These are phyloP conservation scores for Conomelus anceps DNA, from an alignment of 2,888 invertebrate species.

Conservation along the genomic window DNA sequence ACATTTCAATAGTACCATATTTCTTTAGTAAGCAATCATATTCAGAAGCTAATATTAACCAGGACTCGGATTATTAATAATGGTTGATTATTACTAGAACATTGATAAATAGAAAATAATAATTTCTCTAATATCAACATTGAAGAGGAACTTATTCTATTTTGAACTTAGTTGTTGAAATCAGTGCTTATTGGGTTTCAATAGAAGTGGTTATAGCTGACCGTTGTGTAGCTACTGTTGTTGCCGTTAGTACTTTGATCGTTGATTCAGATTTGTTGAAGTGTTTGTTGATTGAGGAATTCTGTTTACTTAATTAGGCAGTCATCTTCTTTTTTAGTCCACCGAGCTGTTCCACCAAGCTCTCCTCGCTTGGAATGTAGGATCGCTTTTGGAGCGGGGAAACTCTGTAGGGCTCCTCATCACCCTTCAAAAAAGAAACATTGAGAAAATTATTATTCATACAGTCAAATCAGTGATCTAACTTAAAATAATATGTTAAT, in stretches of 20 bases:
- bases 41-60: neutral
- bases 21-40: no score
- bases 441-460: neutral
- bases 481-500: neutral
- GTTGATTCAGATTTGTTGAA: neutral
- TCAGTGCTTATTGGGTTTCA: neutral
- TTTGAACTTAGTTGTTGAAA: neutral
- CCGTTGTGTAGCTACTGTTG: neutral
- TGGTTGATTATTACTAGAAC: no score
- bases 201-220: no score
- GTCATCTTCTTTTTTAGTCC: slow-evolving; percentile 51
- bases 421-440: slow-evolving; percentile 39
- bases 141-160: neutral
- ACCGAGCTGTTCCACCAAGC: slow-evolving; percentile 55
- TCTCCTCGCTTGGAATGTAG: slow-evolving; percentile 56
- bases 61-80: neutral
- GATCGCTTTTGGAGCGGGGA: slow-evolving; percentile 49
- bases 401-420: slow-evolving; percentile 23
- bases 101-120: neutral
- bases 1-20: no score
- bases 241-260: neutral
- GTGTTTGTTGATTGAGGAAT: neutral
- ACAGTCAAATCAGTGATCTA: neutral
- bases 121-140: neutral
- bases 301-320: slow-evolving; percentile 39